Evolutionary conservation across 2,797 vertebrate species (phyloP).

Genomic region (Enteromius afrohamiltoni): DNA sequence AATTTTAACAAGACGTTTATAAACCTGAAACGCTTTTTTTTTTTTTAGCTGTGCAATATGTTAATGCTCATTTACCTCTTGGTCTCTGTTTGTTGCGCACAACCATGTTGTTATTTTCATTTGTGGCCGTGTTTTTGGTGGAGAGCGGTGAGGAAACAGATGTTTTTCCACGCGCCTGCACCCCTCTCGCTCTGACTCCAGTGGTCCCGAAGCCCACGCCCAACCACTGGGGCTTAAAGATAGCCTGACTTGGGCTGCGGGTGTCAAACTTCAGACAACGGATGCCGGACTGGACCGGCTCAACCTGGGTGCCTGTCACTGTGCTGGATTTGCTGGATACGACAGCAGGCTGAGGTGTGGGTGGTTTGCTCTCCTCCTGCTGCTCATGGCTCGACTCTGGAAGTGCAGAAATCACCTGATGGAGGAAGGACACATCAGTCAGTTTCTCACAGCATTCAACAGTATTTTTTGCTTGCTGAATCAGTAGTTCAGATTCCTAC

Average conservation of each 20-base stretch:
- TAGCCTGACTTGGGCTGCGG: slow-evolving; percentile 79
- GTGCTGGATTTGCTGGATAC: slow-evolving; percentile 50
- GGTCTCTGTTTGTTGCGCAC: slow-evolving; percentile 71
- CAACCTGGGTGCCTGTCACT: not conserved
- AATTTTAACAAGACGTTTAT: not conserved
- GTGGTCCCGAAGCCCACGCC: slow-evolving; percentile 76
- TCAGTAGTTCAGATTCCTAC: not conserved
- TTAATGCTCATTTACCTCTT: slow-evolving; percentile 69
- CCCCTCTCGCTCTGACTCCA: slow-evolving; percentile 68
- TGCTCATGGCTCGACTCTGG: slow-evolving; percentile 11
- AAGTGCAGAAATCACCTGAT: not conserved
- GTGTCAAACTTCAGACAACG: slow-evolving; percentile 74
- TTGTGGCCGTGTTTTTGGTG: slow-evolving; percentile 61
- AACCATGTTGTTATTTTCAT: slow-evolving; percentile 73
- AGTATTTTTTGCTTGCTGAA: not conserved
- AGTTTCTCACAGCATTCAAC: not conserved
- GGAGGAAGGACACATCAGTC: not conserved
- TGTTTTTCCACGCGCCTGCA: slow-evolving; percentile 66
- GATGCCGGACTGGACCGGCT: slow-evolving; percentile 55
- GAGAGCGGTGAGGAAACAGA: slow-evolving; percentile 69
- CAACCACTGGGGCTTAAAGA: slow-evolving; percentile 83
- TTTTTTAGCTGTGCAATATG: not conserved
- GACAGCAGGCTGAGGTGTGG: slow-evolving; percentile 22
- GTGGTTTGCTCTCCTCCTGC: slow-evolving; percentile 17
- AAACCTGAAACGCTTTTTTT: not conserved